phyloP scores from a whole-genome alignment of 2,888 invertebrate species.

The Catocala sponsa region DNA sequence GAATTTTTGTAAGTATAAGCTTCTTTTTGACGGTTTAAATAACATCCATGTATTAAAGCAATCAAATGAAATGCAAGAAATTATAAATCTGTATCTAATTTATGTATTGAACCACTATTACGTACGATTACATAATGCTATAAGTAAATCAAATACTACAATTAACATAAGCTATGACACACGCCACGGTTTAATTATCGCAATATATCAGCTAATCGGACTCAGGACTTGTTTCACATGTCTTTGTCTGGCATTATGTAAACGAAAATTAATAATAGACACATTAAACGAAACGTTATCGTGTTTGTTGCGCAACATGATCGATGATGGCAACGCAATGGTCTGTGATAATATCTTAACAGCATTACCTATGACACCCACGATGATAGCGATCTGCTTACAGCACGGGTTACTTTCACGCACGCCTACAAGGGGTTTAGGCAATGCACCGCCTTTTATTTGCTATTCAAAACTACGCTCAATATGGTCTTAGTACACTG shows the following conservation, averaged over 20 bases:
- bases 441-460: constrained; percentile 37
- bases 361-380: constrained; percentile 70
- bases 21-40: no score
- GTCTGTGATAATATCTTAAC: constrained; percentile 42
- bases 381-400: constrained; percentile 62
- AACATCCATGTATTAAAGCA: no score
- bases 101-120: no score
- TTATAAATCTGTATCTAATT: no score
- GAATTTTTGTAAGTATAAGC: no score
- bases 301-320: constrained; percentile 55
- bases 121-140: neutral
- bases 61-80: no score
- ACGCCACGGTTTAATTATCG: constrained; percentile 24
- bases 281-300: constrained; percentile 53
- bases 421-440: constrained; percentile 53
- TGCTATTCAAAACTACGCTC: constrained; percentile 13
- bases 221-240: constrained; percentile 9
- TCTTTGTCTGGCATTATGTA: constrained; percentile 36
- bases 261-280: constrained; percentile 52
- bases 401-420: constrained; percentile 67
- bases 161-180: constrained; percentile 13
- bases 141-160: neutral
- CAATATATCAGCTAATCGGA: constrained; percentile 25
- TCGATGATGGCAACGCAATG: constrained; percentile 50
- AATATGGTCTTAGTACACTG: neutral